Evolutionary conservation across 1,140 invertebrate genomes (phyloP).

Genomic region (Monochamus saltuarius): DNA sequence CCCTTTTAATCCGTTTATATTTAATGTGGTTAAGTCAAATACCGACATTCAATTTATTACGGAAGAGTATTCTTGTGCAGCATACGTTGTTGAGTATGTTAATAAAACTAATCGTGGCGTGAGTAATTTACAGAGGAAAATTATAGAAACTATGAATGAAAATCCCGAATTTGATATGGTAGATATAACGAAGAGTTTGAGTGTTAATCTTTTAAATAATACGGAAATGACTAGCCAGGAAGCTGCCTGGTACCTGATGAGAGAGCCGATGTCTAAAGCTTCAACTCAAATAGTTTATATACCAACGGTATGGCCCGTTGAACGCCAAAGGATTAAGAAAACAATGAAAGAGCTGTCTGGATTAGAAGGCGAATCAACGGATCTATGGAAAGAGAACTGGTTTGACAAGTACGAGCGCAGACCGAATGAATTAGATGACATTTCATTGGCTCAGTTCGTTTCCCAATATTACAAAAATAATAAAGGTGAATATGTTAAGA

Average conservation of each 20-base stretch:
- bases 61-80: conserved; percentile 47
- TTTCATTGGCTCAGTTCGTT: conserved; percentile 42
- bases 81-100: conserved; percentile 47
- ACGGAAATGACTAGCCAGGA: conserved; percentile 42
- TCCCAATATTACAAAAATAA: conserved; percentile 35
- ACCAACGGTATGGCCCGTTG: conserved; percentile 47
- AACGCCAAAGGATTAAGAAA: conserved; percentile 44
- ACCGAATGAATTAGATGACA: conserved; percentile 32
- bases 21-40: not conserved
- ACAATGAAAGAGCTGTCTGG: conserved; percentile 27
- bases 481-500: conserved; percentile 31
- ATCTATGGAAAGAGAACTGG: conserved; percentile 44
- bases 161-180: not conserved
- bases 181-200: conserved; percentile 19
- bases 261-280: conserved; percentile 40
- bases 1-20: conserved; percentile 18
- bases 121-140: conserved; percentile 39
- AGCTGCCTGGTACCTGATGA: conserved; percentile 43
- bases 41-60: conserved; percentile 48
- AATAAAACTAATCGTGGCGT: conserved; percentile 51
- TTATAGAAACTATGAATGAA: not conserved
- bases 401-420: conserved; percentile 42
- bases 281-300: conserved; percentile 37
- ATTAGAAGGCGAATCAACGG: conserved; percentile 30
- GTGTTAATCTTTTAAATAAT: conserved; percentile 35